Percentiles rank a stretch among this genome's conserved stretches.
Evolutionary conservation across 2,113 vertebrate species (phyloP).

Genomic region (Myotis davidii): DNA sequence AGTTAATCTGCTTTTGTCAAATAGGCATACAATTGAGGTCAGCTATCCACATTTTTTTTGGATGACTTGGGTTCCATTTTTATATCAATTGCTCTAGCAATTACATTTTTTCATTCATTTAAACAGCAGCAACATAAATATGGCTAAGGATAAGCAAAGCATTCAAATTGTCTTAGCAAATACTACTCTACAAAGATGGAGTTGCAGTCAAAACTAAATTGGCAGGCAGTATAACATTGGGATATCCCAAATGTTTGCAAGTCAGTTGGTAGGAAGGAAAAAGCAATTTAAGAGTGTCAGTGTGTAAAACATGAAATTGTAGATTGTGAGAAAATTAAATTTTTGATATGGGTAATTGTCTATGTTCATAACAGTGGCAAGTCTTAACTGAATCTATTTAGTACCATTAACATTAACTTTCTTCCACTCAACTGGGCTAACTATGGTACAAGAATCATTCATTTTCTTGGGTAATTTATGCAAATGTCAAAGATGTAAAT

Average conservation of each 20-base stretch:
- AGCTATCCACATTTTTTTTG: not conserved
- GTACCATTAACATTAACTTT: not conserved
- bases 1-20: slow-evolving; percentile 3
- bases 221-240: not conserved
- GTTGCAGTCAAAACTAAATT: slow-evolving; percentile 16
- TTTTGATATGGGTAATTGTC: slow-evolving; percentile 5
- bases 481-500: not conserved
- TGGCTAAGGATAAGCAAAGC: not conserved
- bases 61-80: not conserved
- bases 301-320: not conserved
- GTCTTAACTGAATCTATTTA: not conserved
- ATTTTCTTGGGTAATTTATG: not conserved
- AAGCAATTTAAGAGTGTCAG: not conserved
- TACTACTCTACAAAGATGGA: not conserved
- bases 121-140: not conserved
- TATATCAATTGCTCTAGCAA: slow-evolving; percentile 1
- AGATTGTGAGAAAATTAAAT: not conserved
- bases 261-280: not conserved
- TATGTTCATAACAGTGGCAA: not conserved
- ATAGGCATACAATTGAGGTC: not conserved
- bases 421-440: not conserved
- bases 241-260: not conserved
- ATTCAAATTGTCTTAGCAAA: slow-evolving; percentile 19
- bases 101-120: slow-evolving; percentile 16
- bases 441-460: not conserved